These are phyloP conservation scores for Murina feae DNA, from an alignment of 2,113 vertebrate species.

Conservation along the genomic window DNA sequence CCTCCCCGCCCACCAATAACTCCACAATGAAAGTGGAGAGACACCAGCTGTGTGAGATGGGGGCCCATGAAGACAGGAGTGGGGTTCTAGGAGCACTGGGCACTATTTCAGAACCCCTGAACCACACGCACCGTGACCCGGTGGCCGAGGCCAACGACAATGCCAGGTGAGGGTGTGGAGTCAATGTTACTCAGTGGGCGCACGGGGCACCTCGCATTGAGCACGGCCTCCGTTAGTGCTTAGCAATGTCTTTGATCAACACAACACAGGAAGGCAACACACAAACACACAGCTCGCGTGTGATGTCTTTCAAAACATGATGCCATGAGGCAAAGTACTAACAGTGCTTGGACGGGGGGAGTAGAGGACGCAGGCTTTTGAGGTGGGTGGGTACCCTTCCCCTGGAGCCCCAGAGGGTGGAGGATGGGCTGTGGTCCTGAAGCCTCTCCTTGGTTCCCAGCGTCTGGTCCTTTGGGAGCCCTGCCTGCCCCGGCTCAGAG, in stretches of 20 bases:
- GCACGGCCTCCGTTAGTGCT: not conserved
- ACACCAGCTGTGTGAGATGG: not conserved
- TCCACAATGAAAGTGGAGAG: fast-evolving
- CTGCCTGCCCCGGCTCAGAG: not conserved
- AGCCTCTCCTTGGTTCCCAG: not conserved
- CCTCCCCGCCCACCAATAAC: not conserved
- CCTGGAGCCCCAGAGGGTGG: not conserved
- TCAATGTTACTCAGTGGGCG: not conserved
- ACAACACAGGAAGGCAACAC: not conserved
- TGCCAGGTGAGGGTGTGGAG: not conserved
- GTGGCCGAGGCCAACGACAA: not conserved
- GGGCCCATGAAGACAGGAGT: not conserved
- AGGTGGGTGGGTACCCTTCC: not conserved
- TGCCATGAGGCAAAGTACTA: not conserved
- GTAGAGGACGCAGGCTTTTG: not conserved
- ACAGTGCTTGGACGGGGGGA: not conserved
- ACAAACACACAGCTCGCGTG: not conserved
- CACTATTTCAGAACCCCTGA: not conserved
- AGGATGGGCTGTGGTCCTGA: too few relatives aligned
- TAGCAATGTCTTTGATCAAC: not conserved
- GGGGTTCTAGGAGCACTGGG: not conserved
- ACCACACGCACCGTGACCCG: not conserved
- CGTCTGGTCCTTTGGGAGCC: too few relatives aligned
- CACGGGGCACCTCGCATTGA: fast-evolving
- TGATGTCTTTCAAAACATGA: not conserved